Conservation (phyloP, 35 echinoderm and acorn worm genomes). For the Apostichopus californicus region DNA sequence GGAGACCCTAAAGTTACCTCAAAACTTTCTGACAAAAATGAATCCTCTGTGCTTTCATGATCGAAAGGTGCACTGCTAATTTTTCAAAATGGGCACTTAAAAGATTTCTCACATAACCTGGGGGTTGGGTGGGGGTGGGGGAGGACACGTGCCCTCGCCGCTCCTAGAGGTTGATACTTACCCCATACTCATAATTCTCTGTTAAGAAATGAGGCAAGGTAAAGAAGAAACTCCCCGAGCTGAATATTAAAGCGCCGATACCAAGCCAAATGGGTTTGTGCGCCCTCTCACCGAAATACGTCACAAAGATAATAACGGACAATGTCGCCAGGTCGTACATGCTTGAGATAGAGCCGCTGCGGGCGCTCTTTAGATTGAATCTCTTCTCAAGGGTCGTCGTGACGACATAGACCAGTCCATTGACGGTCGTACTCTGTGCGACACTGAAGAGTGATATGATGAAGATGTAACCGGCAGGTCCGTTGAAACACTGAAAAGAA, state of each 20-base stretch:
- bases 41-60: too few relatives aligned
- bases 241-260: conserved; percentile 69
- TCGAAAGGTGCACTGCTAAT: too few relatives aligned
- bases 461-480: conserved; percentile 63
- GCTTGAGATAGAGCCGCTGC: conserved; percentile 80
- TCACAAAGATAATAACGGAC: conserved; percentile 76
- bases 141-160: too few relatives aligned
- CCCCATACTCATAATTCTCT: conserved; percentile 58
- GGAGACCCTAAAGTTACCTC: too few relatives aligned
- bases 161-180: neutral
- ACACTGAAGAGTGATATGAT: conserved; percentile 67
- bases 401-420: conserved; percentile 80
- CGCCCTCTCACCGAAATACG: conserved; percentile 77
- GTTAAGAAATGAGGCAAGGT: conserved; percentile 75
- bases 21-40: too few relatives aligned
- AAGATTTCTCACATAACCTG: too few relatives aligned
- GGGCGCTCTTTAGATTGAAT: conserved; percentile 72
- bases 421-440: conserved; percentile 81
- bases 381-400: conserved; percentile 70
- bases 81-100: too few relatives aligned
- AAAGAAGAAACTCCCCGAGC: conserved; percentile 64
- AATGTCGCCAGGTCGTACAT: conserved; percentile 70
- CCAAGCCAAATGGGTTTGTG: conserved; percentile 82
- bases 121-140: neutral
- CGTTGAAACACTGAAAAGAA: conserved; percentile 45